A percentile compares a stretch with the other conserved stretches of the same genome.
Evolutionary conservation across 2,797 vertebrate genomes (phyloP).

Genomic region (Zenarchopterus dispar): DNA sequence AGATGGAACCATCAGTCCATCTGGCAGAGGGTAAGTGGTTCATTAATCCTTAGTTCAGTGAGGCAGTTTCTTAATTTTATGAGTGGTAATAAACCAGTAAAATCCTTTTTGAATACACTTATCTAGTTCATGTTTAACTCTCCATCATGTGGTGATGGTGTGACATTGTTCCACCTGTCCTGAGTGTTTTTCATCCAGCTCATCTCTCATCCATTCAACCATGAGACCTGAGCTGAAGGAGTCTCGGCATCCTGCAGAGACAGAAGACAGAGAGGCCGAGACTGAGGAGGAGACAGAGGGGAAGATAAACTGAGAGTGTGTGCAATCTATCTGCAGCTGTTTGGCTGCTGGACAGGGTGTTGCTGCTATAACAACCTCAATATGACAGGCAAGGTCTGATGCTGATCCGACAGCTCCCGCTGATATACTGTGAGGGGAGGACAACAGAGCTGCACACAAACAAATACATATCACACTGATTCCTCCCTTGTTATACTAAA

Average conservation of each 20-base stretch:
- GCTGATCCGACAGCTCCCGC: conserved; percentile 75
- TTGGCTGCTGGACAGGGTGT: conserved; percentile 71
- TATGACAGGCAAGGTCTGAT: conserved; percentile 78
- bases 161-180: conserved; percentile 26
- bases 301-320: conserved; percentile 59
- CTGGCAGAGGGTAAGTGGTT: conserved; percentile 14
- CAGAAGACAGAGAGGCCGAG: conserved; percentile 46
- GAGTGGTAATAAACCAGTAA: conserved; percentile 23
- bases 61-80: conserved; percentile 24
- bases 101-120: not conserved
- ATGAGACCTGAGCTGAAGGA: conserved; percentile 36
- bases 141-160: conserved; percentile 16
- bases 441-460: conserved; percentile 49
- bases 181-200: conserved; percentile 23
- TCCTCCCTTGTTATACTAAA: not conserved
- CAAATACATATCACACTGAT: not conserved
- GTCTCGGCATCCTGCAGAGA: conserved; percentile 37
- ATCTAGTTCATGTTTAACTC: conserved; percentile 19
- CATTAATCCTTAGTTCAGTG: conserved; percentile 36
- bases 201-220: conserved; percentile 44
- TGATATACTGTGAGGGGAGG: conserved; percentile 69
- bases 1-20: not conserved
- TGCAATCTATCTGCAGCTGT: conserved; percentile 73
- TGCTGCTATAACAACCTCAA: conserved; percentile 77
- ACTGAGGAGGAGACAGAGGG: conserved; percentile 34